These are phyloP conservation scores for Gortyna flavago DNA, from an alignment of 2,888 invertebrate genomes.

Conservation along the genomic window DNA sequence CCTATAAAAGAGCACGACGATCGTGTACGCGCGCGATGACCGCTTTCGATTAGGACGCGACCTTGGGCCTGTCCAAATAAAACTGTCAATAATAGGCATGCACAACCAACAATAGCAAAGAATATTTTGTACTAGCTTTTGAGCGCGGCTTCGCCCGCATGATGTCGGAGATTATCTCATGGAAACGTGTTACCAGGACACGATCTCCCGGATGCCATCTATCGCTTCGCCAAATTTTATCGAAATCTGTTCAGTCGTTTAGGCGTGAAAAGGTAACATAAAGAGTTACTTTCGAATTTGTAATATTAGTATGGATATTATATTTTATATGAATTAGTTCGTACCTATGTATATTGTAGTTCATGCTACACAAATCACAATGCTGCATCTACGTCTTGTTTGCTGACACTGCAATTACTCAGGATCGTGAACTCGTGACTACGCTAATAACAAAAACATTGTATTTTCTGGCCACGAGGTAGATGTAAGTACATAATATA, in stretches of 20 bases:
- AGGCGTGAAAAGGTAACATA: background rate
- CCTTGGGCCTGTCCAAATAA: no score
- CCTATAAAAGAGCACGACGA: no score
- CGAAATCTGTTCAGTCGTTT: background rate
- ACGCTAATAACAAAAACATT: background rate
- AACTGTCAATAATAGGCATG: no score
- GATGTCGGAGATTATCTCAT: background rate
- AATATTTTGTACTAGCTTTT: background rate
- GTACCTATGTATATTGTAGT: background rate
- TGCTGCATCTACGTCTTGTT: background rate
- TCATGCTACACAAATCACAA: background rate
- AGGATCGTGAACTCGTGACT: background rate
- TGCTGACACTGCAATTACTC: slow-evolving; percentile 6
- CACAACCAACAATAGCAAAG: no score
- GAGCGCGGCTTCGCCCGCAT: background rate
- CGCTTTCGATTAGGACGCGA: no score
- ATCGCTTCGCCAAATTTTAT: background rate
- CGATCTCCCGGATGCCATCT: background rate
- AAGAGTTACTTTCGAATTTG: background rate
- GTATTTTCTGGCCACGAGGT: background rate
- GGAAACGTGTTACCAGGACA: background rate
- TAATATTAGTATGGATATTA: background rate
- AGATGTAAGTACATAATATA: background rate
- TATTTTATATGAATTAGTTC: background rate
- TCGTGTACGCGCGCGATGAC: no score